phyloP scores from a whole-genome alignment of 2,797 vertebrate genomes.

The Notolepis coatsorum region DNA sequence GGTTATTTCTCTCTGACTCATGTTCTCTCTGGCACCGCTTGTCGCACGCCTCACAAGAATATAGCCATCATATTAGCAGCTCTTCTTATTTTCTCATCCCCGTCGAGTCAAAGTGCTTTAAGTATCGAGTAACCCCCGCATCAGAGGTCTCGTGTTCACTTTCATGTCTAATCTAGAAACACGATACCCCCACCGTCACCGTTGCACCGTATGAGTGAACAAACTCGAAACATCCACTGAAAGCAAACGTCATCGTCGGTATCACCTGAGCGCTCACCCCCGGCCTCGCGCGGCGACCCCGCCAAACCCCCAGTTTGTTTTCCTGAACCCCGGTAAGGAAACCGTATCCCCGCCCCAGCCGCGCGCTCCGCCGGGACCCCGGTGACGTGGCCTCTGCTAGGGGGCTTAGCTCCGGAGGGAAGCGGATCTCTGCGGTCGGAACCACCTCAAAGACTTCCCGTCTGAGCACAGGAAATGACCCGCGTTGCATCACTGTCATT shows the following conservation, averaged over 20 bases:
- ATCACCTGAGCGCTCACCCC: neutral
- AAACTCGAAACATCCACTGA: neutral
- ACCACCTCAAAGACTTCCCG: slow-evolving; percentile 33
- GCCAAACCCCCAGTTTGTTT: slow-evolving; percentile 24
- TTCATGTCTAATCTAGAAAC: neutral
- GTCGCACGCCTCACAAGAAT: neutral
- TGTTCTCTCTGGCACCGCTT: neutral
- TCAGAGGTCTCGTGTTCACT: neutral
- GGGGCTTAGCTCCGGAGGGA: slow-evolving; percentile 13
- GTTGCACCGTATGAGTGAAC: neutral
- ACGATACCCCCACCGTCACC: neutral
- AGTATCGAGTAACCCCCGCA: neutral
- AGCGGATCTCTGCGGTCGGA: slow-evolving; percentile 22
- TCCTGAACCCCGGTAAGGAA: slow-evolving; percentile 20
- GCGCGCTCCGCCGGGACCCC: neutral
- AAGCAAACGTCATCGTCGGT: neutral
- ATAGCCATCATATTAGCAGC: neutral
- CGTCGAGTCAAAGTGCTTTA: neutral
- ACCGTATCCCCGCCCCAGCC: neutral
- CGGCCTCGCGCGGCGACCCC: slow-evolving; percentile 8
- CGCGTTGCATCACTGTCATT: slow-evolving; percentile 45
- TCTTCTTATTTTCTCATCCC: neutral
- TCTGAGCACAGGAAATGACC: slow-evolving; percentile 34
- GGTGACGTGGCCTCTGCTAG: slow-evolving; percentile 27
- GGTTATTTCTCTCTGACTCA: no score